Percentiles rank a stretch among this genome's conserved stretches.
Conservation (phyloP, 2,113 vertebrate species). For the Muscicapa adusta region DNA sequence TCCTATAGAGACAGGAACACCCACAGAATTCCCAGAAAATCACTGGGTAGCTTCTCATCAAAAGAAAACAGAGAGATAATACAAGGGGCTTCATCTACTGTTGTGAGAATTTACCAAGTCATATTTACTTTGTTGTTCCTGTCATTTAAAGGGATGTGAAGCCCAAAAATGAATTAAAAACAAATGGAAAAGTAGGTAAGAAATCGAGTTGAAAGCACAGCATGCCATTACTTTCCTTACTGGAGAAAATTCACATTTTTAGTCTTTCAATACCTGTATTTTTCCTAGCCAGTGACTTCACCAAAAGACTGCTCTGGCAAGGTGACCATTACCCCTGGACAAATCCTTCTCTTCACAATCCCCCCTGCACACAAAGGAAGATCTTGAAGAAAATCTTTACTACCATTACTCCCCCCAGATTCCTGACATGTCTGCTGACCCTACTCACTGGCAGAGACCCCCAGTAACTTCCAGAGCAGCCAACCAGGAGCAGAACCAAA, state of each 20-base stretch:
- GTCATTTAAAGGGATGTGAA: neutral
- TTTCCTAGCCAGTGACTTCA: neutral
- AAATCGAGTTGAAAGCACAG: neutral
- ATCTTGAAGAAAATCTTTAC: neutral
- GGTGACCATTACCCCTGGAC: neutral
- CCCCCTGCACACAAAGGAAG: neutral
- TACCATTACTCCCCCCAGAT: neutral
- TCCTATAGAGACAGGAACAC: neutral
- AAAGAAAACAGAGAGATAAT: neutral
- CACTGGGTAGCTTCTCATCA: neutral
- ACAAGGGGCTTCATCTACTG: neutral
- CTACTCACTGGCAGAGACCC: neutral
- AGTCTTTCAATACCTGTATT: neutral
- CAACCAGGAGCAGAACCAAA: neutral
- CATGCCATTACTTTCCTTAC: neutral
- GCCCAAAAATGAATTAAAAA: neutral
- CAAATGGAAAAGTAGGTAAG: neutral
- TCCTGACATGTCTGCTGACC: neutral
- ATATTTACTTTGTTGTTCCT: neutral
- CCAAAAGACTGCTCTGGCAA: neutral
- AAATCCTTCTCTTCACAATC: neutral
- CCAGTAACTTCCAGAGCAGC: neutral
- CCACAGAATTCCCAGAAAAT: neutral
- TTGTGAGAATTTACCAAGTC: neutral
- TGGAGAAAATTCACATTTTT: neutral